phyloP scores from a whole-genome alignment of 2,797 vertebrate species.

The Molossus alvarezi region DNA sequence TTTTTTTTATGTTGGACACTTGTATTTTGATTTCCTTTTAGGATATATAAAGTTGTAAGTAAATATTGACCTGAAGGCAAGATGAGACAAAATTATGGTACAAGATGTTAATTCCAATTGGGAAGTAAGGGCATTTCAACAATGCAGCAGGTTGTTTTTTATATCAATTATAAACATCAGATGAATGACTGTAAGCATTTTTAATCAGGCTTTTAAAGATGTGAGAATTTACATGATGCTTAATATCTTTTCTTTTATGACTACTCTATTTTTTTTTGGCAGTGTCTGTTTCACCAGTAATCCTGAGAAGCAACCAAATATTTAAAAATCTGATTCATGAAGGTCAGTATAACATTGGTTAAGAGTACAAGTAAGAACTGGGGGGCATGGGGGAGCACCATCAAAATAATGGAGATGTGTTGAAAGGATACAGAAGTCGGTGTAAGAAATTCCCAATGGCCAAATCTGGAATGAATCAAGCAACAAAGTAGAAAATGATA shows the following conservation, averaged over 20 bases:
- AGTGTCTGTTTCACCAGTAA: neutral
- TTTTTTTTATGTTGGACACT: neutral
- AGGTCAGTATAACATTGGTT: neutral
- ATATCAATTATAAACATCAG: neutral
- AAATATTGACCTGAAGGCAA: neutral
- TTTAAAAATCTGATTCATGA: conserved; percentile 46
- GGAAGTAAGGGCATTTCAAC: neutral
- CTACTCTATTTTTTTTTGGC: neutral
- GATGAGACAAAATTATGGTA: conserved; percentile 12
- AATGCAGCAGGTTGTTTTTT: neutral
- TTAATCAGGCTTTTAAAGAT: conserved; percentile 57
- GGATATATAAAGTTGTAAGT: neutral
- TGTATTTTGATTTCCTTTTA: neutral
- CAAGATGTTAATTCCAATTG: neutral
- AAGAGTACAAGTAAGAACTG: neutral
- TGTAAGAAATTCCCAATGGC: neutral
- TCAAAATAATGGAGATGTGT: neutral
- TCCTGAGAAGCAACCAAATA: neutral
- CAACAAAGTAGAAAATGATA: neutral
- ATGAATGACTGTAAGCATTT: neutral
- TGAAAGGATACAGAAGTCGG: neutral
- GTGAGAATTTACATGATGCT: neutral
- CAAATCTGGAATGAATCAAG: conserved; percentile 2
- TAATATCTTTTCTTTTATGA: neutral
- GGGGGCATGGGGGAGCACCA: neutral